Evolutionary conservation across 2,888 invertebrate species (phyloP).

Genomic region (Ischnura elegans): DNA sequence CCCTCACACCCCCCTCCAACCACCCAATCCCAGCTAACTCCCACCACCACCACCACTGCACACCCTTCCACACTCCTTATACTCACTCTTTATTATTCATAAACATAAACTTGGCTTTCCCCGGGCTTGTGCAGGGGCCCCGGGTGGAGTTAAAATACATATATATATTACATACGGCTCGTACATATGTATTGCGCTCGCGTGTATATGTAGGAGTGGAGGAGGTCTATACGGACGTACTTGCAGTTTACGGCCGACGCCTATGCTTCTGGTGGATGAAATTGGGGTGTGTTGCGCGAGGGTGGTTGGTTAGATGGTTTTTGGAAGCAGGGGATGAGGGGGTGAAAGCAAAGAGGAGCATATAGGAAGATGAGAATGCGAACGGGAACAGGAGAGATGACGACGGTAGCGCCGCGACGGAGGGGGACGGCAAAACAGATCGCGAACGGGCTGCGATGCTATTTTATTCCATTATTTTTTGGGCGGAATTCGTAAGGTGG

Average conservation of each 20-base stretch:
- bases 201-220: no score
- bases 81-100: slow-evolving; percentile 59
- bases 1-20: background rate
- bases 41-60: background rate
- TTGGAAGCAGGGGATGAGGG: background rate
- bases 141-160: background rate
- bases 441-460: background rate
- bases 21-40: background rate
- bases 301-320: background rate
- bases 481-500: background rate
- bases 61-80: background rate
- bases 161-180: background rate
- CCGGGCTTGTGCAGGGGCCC: slow-evolving; percentile 41
- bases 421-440: slow-evolving; percentile 11
- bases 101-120: slow-evolving; percentile 66
- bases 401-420: slow-evolving; percentile 47
- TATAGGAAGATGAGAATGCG: background rate
- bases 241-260: slow-evolving; percentile 65
- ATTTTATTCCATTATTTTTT: background rate
- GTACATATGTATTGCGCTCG: no score
- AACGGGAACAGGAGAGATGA: background rate
- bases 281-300: background rate
- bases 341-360: background rate
- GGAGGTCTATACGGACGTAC: slow-evolving; percentile 34
- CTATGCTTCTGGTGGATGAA: slow-evolving; percentile 59